A percentile compares a stretch with the other conserved stretches of the same genome.
Evolutionary conservation across 2,113 vertebrate genomes (phyloP).

Genomic region (Hyperoodon ampullatus): DNA sequence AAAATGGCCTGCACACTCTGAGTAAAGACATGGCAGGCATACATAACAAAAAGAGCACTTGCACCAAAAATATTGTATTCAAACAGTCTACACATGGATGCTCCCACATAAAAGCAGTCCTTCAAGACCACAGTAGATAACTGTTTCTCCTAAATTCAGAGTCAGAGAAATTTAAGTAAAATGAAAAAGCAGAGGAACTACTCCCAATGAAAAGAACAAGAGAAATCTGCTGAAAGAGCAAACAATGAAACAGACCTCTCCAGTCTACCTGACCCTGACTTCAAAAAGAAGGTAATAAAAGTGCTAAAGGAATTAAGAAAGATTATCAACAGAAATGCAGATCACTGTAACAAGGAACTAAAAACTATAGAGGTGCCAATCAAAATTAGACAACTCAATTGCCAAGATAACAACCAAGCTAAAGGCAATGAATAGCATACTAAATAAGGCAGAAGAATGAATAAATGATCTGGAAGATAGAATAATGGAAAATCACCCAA

Average conservation of each 20-base stretch:
- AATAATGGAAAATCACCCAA: neutral
- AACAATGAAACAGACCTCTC: neutral
- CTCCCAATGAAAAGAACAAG: neutral
- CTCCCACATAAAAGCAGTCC: neutral
- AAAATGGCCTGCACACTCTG: neutral
- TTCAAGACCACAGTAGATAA: neutral
- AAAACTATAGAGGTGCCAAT: neutral
- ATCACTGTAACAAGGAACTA: neutral
- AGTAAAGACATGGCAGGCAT: neutral
- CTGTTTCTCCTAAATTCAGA: neutral
- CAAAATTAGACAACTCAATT: neutral
- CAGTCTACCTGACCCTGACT: neutral
- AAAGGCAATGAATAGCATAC: neutral
- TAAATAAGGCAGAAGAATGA: neutral
- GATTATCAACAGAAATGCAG: neutral
- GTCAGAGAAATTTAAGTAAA: neutral
- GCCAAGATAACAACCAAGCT: neutral
- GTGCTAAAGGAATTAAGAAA: neutral
- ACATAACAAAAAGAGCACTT: neutral
- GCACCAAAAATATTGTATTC: neutral
- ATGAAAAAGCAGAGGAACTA: neutral
- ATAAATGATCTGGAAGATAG: neutral
- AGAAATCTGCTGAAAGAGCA: neutral
- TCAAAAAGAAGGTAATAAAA: neutral
- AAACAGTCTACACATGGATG: neutral